Conservation (phyloP, 2,113 vertebrate genomes). For the Nothocercus julius region DNA sequence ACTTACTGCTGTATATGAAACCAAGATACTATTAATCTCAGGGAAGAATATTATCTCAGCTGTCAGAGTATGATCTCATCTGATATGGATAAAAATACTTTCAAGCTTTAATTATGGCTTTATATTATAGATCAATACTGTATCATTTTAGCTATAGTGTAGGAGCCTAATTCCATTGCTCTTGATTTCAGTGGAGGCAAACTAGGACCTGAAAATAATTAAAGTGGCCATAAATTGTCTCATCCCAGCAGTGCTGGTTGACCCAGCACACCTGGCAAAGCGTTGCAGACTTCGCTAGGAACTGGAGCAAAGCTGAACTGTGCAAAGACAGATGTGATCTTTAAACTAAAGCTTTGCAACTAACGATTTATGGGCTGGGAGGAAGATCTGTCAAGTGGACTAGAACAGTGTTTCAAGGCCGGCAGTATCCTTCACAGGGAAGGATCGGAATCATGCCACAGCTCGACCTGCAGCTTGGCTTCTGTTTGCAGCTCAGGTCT, state of each 20-base stretch:
- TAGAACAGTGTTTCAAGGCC: neutral
- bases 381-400: neutral
- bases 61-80: neutral
- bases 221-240: neutral
- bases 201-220: neutral
- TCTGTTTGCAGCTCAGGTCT: neutral
- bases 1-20: constrained; percentile 14
- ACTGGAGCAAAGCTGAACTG: neutral
- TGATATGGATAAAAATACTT: neutral
- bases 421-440: neutral
- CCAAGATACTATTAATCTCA: neutral
- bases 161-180: neutral
- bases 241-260: neutral
- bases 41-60: constrained; percentile 9
- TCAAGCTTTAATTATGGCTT: constrained; percentile 24
- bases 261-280: neutral
- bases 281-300: neutral
- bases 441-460: neutral
- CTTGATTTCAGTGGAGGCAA: neutral
- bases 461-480: neutral
- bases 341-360: neutral
- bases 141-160: neutral
- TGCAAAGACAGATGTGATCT: neutral
- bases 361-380: neutral
- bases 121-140: constrained; percentile 37